Evolutionary conservation across 2,888 invertebrate species (phyloP), one percentile per base, ranked within the genome.

Genomic region (Pollenia labialis): DNA sequence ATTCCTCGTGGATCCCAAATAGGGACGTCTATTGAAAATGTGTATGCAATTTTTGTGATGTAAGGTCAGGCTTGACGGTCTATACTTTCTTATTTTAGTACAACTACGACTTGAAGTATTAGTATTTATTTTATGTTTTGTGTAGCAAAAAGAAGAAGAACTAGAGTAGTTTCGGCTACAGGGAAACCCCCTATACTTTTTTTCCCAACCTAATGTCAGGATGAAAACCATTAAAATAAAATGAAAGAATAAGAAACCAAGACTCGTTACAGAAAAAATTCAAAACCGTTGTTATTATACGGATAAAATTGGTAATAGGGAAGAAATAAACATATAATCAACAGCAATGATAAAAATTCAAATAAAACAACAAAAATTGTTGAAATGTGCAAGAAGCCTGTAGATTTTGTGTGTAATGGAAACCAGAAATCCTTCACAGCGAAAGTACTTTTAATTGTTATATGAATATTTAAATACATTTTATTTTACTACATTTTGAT

Each of bases 321-420:
- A 32, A 32, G 32, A 56, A 46, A 8, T 40, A 60, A 60, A 50
- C 3, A 2, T 2, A 60, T 12, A 14, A 12, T 1, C 7, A 66
- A n/a, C 56, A 40, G n/a, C n/a, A n/a, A n/a, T n/a, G n/a, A n/a
- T n/a, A n/a, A n/a, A n/a, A n/a, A n/a, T n/a, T n/a, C n/a, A n/a
- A n/a, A n/a, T n/a, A n/a, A n/a, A n/a, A n/a, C 7, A 66, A n/a
- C 56, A 40, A 40, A 72, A 74, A 56, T 32, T 71, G 69, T 62
- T 52, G 8, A 32, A 32, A 32, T 4, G n/a, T 52, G 16, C 46
- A 50, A 32, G 32, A 32, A 32, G 56, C 50, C 66, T 46, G 16
- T 66, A 60, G 84, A 79, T 84, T 58, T 32, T 72, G 62, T 74
- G 48, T 23, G 54, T 72, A 81, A 72, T 86, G 83, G 32, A 52